phyloP scores from a whole-genome alignment of 53 echinoderm and acorn worm species.

The Holothuria leucospilota region DNA sequence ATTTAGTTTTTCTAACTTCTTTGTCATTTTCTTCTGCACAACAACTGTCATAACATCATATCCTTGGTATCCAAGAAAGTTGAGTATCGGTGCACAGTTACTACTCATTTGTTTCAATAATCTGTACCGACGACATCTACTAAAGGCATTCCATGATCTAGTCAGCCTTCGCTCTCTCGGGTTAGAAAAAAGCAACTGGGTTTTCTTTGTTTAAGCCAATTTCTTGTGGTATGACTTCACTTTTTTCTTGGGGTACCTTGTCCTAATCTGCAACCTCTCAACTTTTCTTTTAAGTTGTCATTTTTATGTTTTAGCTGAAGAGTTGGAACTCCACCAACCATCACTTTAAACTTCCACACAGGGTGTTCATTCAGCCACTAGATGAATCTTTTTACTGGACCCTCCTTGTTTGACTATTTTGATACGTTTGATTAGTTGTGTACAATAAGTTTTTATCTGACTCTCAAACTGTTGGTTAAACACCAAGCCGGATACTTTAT shows the following conservation, averaged over 20 bases:
- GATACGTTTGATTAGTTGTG: not conserved
- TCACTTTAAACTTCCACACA: slow-evolving; percentile 4
- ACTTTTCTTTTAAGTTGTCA: not conserved
- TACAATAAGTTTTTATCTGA: not conserved
- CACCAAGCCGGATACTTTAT: not conserved
- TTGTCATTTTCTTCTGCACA: slow-evolving; percentile 17
- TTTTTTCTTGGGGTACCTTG: not conserved
- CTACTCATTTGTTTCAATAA: slow-evolving; percentile 13
- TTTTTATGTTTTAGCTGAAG: not conserved
- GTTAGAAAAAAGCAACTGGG: not conserved
- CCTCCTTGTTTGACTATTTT: not conserved
- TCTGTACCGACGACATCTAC: not conserved
- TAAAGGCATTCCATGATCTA: slow-evolving; percentile 9
- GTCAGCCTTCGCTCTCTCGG: not conserved
- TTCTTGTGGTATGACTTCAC: not conserved
- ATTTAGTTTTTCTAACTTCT: slow-evolving; percentile 10
- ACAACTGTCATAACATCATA: slow-evolving; percentile 1
- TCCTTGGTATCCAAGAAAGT: not conserved
- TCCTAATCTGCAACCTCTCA: not conserved
- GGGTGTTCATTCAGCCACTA: slow-evolving; percentile 6
- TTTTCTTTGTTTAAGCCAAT: slow-evolving; percentile 4
- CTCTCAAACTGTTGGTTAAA: not conserved
- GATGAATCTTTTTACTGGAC: slow-evolving; percentile 18
- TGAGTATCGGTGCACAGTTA: not conserved
- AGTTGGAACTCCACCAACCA: not conserved